Evolutionary conservation across 2,888 invertebrate genomes (phyloP).

Genomic region (Agriopis leucophaearia): DNA sequence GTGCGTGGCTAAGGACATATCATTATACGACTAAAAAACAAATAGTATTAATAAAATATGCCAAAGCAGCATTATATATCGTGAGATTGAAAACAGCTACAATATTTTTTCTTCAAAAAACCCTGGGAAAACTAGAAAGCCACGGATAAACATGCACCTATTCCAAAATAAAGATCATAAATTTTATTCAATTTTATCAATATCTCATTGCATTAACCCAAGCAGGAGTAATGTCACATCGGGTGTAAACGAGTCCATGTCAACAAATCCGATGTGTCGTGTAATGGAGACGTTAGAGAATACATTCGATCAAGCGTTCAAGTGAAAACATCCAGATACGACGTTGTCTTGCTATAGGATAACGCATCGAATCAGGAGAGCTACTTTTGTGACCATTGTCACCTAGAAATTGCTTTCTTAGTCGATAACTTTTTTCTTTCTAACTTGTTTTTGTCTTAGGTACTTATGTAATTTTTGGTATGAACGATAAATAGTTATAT

Average conservation of each 20-base stretch:
- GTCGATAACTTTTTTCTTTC: not conserved
- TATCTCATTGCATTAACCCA: not conserved
- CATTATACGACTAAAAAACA: too few species aligned
- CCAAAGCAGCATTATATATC: too few species aligned
- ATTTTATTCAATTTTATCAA: not conserved
- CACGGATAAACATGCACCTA: not conserved
- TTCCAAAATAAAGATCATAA: not conserved
- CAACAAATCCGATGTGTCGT: constrained; percentile 26
- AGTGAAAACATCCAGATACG: constrained; percentile 28
- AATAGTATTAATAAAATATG: too few species aligned
- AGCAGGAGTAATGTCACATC: constrained; percentile 1
- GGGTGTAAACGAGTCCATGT: constrained; percentile 18
- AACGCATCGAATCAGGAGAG: constrained; percentile 12
- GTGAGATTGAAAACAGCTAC: too few species aligned
- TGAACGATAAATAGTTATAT: too few species aligned
- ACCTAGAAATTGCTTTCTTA: not conserved
- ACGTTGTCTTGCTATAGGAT: constrained; percentile 19
- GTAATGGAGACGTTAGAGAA: constrained; percentile 26
- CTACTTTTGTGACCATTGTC: constrained; percentile 7
- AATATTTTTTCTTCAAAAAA: too few species aligned
- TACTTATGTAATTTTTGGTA: too few species aligned
- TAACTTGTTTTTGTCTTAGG: too few species aligned
- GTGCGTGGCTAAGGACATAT: too few species aligned
- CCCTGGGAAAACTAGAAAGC: too few species aligned
- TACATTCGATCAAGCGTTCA: constrained; percentile 32